Evolutionary conservation across 1,140 invertebrate species (phyloP), one percentile per base, ranked within the genome.

Genomic region (Diorhabda carinulata): DNA sequence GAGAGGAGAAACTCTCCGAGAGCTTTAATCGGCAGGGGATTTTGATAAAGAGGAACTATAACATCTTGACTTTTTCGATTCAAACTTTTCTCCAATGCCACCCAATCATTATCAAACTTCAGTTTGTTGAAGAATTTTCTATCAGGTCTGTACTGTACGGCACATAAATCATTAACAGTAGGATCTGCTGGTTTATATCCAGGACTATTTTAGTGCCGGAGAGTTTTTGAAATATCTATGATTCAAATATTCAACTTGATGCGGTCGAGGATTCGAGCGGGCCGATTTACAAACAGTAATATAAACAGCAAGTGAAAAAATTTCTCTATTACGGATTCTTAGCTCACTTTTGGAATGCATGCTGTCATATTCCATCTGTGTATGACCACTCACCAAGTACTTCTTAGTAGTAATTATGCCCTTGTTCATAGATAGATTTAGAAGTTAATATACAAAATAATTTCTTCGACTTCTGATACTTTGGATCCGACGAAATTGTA

Each of bases 291-390:
- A 25, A 25, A 1, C 25, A 25, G 47, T 41, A 57, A 70, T 44
- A 62, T 74, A 77, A 57, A 74, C 71, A 41, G 43, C 57, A n/a
- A 77, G 74, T 5, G 72, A n/a, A 63, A 72, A 44, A 41, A 76
- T 74, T 40, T 66, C 25, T 25, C 25, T 25, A 25, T 25, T 25
- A 25, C 25, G 25, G 25, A 25, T 25, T 1, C 25, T 66, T 59
- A 61, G 56, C 64, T 79, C 77, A 45, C 76, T 76, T n/a, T 43
- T 60, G 42, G 66, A 41, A 69, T 81, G 79, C 9, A 79, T 72
- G 7, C 64, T 62, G 64, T 80, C 78, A 57, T 43, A 67, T 62
- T 80, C 77, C 78, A 80, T 81, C 66, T 81, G 74, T 2, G 78
- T 80, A 66, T 80, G 76, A 40, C 79, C 78, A 44, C 70, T 72